Evolutionary conservation across 2,113 vertebrate genomes (phyloP), one percentile per base, ranked within the genome.

Genomic region (Tor tambroides): DNA sequence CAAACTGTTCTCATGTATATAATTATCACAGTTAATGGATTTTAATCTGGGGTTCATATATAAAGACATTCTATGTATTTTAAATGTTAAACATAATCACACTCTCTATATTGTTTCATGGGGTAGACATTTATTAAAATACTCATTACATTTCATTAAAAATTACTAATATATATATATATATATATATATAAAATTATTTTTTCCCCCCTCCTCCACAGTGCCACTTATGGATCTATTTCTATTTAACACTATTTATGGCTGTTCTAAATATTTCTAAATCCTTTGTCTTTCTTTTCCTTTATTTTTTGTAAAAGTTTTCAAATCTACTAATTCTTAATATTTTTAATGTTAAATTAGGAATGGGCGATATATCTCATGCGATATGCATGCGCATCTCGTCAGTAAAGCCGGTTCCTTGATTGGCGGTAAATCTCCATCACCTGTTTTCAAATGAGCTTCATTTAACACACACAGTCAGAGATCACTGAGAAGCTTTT

Each of bases 261-360:
- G 26, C 72, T 23, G 12, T 69, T 41, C 69, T 11, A 23, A 56
- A 32, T 28, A 14, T 14, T 46, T 35, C 6, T 80, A 56, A 38
- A 56, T 5, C 21, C 19, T 56, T 28, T 82, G 2, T 56, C 19
- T 56, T 19, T 56, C 54, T 56, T 23, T 59, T n/a, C 21, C 6
- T 80, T 32, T 80, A 12, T 84, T 77, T 9, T 77, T 41, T 91
- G 46, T 92, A 91, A 91, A 92, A 92, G 1, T 67, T 17, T 83
- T 61, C 12, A 61, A n/a, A 80, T n/a, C 6, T 49, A 72, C 28
- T 9, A 23, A 43, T 79, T 54, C 1, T 21, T 38, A 35, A n/a
- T 41, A 5, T 54, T 78, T 51, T 51, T 54, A 23, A 54, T 54
- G 51, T 0, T 54, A n/a, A n/a, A n/a, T n/a, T n/a, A n/a, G n/a